Conservation (phyloP, 2,113 vertebrate species). For the Geococcyx californianus region DNA sequence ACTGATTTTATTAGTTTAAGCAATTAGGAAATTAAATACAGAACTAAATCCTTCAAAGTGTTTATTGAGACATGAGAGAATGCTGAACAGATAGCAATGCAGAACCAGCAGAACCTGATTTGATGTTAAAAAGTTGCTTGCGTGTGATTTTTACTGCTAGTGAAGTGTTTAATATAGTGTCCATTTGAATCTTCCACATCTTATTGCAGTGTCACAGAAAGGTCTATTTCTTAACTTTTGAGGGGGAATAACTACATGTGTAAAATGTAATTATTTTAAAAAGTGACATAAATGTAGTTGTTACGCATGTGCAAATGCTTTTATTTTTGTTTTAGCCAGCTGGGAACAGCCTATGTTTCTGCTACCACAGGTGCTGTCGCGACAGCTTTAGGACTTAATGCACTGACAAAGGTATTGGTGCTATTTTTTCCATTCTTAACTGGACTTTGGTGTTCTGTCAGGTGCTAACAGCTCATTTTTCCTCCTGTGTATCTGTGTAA, state of each 20-base stretch:
- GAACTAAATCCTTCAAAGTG: background rate
- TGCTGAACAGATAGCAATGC: background rate
- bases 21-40: background rate
- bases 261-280: background rate
- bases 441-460: background rate
- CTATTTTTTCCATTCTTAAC: background rate
- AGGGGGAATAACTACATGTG: background rate
- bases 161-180: background rate
- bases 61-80: background rate
- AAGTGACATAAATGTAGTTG: background rate
- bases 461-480: background rate
- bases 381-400: conserved; percentile 95
- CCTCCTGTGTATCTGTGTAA: background rate
- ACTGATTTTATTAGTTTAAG: background rate
- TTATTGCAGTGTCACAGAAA: background rate
- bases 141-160: background rate
- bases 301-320: background rate
- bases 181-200: background rate
- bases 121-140: background rate
- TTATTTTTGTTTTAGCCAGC: conserved; percentile 84
- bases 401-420: conserved; percentile 89
- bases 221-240: background rate
- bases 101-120: conserved; percentile 1
- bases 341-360: conserved; percentile 94
- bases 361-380: conserved; percentile 94